Conservation (phyloP, 2,888 invertebrate species). For the Lochmaea capreae region DNA sequence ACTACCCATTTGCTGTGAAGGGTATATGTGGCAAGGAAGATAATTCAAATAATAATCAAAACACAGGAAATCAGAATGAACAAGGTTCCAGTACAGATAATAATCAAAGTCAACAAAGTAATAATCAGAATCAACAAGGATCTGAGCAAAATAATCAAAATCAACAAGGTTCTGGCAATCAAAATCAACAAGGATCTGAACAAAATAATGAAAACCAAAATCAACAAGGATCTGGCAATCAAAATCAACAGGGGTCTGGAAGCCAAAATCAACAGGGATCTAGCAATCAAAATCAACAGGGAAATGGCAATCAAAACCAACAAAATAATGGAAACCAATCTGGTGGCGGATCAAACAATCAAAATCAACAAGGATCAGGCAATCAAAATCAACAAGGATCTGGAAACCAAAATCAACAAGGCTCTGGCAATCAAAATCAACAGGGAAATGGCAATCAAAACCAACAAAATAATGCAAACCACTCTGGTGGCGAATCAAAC, state of each 20-base stretch:
- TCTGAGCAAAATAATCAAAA: conserved; percentile 31
- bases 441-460: conserved; percentile 28
- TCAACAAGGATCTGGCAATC: conserved; percentile 32
- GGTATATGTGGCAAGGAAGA: conserved; percentile 37
- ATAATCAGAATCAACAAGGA: conserved; percentile 29
- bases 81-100: conserved; percentile 18
- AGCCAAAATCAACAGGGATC: conserved; percentile 33
- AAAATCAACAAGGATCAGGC: conserved; percentile 28
- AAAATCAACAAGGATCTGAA: conserved; percentile 24
- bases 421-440: not conserved
- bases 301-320: too few relatives aligned
- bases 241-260: conserved; percentile 31
- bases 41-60: conserved; percentile 21
- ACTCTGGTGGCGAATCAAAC: conserved; percentile 21
- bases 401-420: conserved; percentile 34
- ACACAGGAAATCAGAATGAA: conserved; percentile 16
- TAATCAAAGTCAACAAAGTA: conserved; percentile 6
- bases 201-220: conserved; percentile 39
- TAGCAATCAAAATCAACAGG: conserved; percentile 11
- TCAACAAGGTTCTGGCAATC: conserved; percentile 29
- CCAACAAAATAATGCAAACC: conserved; percentile 26
- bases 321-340: conserved; percentile 21
- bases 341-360: conserved; percentile 14
- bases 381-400: conserved; percentile 36
- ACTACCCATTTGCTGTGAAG: conserved; percentile 73